These are phyloP conservation scores for Pimpla rufipes DNA, from an alignment of 2,888 invertebrate species.

Conservation along the genomic window DNA sequence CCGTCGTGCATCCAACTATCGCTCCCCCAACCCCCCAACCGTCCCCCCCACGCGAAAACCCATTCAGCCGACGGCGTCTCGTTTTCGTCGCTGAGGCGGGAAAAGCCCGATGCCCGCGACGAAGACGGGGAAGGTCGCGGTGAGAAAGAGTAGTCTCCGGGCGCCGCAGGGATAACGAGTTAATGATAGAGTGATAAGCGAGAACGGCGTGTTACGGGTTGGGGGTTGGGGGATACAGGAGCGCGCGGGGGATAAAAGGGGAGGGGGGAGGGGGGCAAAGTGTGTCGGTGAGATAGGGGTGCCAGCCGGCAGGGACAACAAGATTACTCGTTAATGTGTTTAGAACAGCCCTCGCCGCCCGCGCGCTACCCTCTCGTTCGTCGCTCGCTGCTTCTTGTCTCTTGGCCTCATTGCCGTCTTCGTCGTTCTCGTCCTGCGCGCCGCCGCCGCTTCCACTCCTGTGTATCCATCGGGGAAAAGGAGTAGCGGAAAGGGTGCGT, in stretches of 20 bases:
- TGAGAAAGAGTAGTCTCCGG: constrained; percentile 50
- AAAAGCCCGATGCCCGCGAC: constrained; percentile 57
- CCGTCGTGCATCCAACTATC: neutral
- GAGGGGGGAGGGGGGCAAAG: constrained; percentile 33
- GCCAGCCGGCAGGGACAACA: constrained; percentile 74
- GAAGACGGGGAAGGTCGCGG: constrained; percentile 25
- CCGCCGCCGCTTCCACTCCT: constrained; percentile 33
- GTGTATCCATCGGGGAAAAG: constrained; percentile 28
- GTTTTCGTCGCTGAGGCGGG: constrained; percentile 33
- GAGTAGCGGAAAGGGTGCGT: constrained; percentile 3
- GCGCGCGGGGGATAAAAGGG: constrained; percentile 50
- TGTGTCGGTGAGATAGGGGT: constrained; percentile 71
- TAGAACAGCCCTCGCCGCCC: constrained; percentile 75
- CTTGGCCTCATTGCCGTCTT: constrained; percentile 47
- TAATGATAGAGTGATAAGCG: constrained; percentile 78
- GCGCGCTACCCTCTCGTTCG: constrained; percentile 49
- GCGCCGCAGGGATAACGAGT: constrained; percentile 74
- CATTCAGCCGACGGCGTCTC: constrained; percentile 9
- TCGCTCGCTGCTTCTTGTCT: constrained; percentile 27
- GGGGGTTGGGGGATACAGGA: constrained; percentile 32
- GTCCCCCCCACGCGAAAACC: neutral
- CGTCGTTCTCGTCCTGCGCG: constrained; percentile 59
- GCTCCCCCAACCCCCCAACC: neutral
- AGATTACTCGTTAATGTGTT: constrained; percentile 80
- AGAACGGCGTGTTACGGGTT: constrained; percentile 64